Evolutionary conservation across 2,888 invertebrate species (phyloP), one percentile per base, ranked within the genome.

Genomic region (Mylabris sibirica): DNA sequence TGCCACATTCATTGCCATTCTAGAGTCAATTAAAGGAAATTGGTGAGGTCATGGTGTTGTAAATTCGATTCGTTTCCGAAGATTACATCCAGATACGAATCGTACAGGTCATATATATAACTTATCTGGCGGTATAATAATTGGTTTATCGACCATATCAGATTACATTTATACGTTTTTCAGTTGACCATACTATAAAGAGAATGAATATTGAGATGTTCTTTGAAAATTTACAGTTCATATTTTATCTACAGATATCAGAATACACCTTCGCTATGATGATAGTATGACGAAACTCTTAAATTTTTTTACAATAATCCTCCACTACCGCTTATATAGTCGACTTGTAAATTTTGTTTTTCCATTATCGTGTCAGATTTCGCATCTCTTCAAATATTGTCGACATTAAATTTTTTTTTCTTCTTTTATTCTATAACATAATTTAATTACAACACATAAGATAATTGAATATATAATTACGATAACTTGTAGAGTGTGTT

Each of bases 41-140:
- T 77, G 77, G 78, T 75, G 79, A 76, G 76, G 73, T 75, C 76
- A 77, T 76, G 77, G 77, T 76, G 76, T 78, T 79, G 77, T 78
- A 79, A 80, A 80, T 80, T 79, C 76, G 76, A 77, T 77, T 75
- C 76, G 74, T 76, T 76, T 76, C 71, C 76, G 71, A 74, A 78
- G 79, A 79, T 79, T 77, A 79, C 77, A 79, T 78, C 72, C 71
- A 72, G 80, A 80, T 80, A 80, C 74, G 69, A 75, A 69, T 60
- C 59, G 67, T 72, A 75, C 75, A 73, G 74, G 69, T 74, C 77
- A 75, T 76, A 78, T 75, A 77, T 77, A 76, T 76, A 72, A 77
- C 72, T 74, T 72, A 76, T 75, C 72, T 72, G 61, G 74, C 74
- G 66, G 59, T 63, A 60, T 69, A 66, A 69, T 69, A 69, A 69